Percentiles rank a stretch among this genome's conserved stretches.
phyloP scores from a whole-genome alignment of 2,888 invertebrate genomes.

The Bursaphelenchus okinawaensis region DNA sequence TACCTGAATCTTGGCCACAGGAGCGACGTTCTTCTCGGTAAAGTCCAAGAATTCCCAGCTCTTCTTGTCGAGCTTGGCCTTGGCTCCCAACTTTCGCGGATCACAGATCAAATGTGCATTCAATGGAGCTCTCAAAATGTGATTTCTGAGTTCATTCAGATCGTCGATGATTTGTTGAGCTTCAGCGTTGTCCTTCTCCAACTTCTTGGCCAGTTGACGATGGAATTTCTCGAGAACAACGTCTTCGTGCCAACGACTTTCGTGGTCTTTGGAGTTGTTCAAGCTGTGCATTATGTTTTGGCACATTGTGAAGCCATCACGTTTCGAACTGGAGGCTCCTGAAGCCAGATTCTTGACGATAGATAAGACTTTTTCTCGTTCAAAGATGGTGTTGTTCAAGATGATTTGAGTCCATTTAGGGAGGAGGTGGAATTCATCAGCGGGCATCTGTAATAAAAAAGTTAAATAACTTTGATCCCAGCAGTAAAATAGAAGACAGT shows the following conservation, averaged over 20 bases:
- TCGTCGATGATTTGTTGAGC: slow-evolving; percentile 32
- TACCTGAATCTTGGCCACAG: neutral
- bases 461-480: too few species aligned
- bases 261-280: slow-evolving; percentile 35
- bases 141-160: slow-evolving; percentile 36
- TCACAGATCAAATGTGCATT: slow-evolving; percentile 46
- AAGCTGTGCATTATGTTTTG: slow-evolving; percentile 8
- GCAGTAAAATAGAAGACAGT: too few species aligned
- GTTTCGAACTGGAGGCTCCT: slow-evolving; percentile 72
- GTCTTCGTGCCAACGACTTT: slow-evolving; percentile 36
- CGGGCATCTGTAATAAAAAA: slow-evolving; percentile 66
- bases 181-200: slow-evolving; percentile 21
- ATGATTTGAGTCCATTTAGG: slow-evolving; percentile 74
- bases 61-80: neutral
- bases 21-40: neutral
- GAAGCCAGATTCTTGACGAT: slow-evolving; percentile 76
- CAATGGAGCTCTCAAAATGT: slow-evolving; percentile 34
- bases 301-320: slow-evolving; percentile 69
- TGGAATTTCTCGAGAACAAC: slow-evolving; percentile 44
- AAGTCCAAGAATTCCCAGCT: neutral
- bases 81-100: slow-evolving; percentile 16
- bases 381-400: slow-evolving; percentile 69
- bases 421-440: slow-evolving; percentile 70
- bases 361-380: slow-evolving; percentile 68
- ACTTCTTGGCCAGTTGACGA: slow-evolving; percentile 23